Percentiles rank a stretch among this genome's conserved stretches.
These are phyloP conservation scores for Meghimatium bilineatum DNA, from an alignment of 2,888 invertebrate species.

Conservation along the genomic window DNA sequence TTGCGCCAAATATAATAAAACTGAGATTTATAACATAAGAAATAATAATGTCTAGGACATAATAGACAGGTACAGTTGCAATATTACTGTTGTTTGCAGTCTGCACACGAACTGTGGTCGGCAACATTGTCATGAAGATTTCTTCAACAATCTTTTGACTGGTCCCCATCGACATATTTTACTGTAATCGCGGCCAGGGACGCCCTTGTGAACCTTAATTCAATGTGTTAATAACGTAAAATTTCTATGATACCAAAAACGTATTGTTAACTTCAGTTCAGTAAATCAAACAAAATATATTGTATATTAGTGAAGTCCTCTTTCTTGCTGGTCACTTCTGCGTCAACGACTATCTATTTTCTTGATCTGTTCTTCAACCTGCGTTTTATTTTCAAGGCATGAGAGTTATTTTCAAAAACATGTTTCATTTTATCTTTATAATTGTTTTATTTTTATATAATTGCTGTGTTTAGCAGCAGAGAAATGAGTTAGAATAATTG, in stretches of 20 bases:
- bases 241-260: background rate
- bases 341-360: too few species aligned
- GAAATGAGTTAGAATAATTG: too few species aligned
- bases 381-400: too few species aligned
- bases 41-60: background rate
- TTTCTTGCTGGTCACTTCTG: too few species aligned
- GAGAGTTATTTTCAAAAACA: too few species aligned
- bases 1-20: slow-evolving; percentile 4
- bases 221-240: too few species aligned
- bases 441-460: too few species aligned
- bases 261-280: background rate
- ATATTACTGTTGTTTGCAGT: background rate
- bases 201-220: too few species aligned
- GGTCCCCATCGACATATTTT: background rate
- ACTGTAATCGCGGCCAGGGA: too few species aligned
- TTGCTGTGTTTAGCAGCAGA: too few species aligned
- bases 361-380: too few species aligned
- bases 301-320: background rate
- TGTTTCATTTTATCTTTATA: too few species aligned
- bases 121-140: background rate
- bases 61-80: background rate
- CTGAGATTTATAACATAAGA: background rate
- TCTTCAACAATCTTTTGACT: background rate
- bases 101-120: background rate
- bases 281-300: background rate